phyloP scores from a whole-genome alignment of 2,888 invertebrate genomes.

The Panopea generosa region DNA sequence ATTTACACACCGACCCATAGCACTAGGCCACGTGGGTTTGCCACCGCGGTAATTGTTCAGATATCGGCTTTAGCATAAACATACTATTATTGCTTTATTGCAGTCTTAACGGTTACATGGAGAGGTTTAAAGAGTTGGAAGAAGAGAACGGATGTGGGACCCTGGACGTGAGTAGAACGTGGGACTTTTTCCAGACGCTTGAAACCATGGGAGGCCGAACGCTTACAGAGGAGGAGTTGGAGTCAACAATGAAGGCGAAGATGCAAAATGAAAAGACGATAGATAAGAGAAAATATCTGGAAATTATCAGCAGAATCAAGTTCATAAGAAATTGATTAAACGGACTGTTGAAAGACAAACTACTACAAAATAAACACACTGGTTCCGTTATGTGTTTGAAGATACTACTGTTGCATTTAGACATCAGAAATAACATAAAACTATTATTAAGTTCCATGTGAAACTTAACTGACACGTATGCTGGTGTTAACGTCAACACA shows the following conservation, averaged over 20 bases:
- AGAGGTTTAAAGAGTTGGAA: constrained; percentile 74
- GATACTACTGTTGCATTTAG: no score
- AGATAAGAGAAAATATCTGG: constrained; percentile 78
- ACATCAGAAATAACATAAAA: no score
- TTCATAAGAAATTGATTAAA: constrained; percentile 59
- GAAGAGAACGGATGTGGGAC: constrained; percentile 54
- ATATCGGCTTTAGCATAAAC: no score
- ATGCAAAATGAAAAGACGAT: constrained; percentile 69
- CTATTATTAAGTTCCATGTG: no score
- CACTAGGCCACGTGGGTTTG: no score
- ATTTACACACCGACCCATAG: no score
- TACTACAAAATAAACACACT: no score
- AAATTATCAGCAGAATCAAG: constrained; percentile 77
- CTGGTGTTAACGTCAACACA: no score
- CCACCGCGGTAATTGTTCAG: no score
- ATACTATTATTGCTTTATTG: constrained; percentile 20
- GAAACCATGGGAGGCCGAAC: constrained; percentile 64
- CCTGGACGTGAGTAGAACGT: constrained; percentile 65
- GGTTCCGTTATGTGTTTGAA: no score
- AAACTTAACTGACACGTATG: no score
- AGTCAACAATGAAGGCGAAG: constrained; percentile 71
- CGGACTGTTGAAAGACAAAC: no score
- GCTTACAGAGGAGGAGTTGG: constrained; percentile 67
- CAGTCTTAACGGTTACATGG: constrained; percentile 80
- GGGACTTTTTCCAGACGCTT: constrained; percentile 68